Evolutionary conservation across 2,113 vertebrate genomes (phyloP).

Genomic region (Potamarius usumacintae): DNA sequence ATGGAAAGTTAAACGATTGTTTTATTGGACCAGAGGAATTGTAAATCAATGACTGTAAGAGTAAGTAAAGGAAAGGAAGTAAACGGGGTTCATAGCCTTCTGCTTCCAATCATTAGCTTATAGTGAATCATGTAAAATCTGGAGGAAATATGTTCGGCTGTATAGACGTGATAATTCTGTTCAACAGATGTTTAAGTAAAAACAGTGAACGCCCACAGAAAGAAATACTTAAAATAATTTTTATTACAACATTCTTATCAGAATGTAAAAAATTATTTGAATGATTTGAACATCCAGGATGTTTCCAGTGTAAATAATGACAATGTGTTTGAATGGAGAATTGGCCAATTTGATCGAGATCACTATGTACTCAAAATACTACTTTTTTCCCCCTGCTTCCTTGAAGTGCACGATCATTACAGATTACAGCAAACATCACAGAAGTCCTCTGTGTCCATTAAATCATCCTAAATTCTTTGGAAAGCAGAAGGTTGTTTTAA

Average conservation of each 20-base stretch:
- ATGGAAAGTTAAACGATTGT: background rate
- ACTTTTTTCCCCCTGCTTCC: background rate
- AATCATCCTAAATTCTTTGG: background rate
- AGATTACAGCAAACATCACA: background rate
- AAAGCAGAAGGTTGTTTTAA: background rate
- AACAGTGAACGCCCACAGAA: background rate
- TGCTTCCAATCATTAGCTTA: background rate
- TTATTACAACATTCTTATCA: background rate
- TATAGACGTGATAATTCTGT: background rate
- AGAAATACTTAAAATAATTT: background rate
- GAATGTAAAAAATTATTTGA: background rate
- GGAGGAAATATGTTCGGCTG: background rate
- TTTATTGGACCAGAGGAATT: constrained; percentile 14
- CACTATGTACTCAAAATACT: background rate
- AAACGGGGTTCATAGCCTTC: background rate
- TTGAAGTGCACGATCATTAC: background rate
- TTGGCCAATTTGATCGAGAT: background rate
- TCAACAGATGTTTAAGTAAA: background rate
- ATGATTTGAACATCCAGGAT: background rate
- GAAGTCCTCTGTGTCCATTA: background rate
- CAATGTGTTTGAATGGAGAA: background rate
- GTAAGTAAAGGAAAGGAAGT: background rate
- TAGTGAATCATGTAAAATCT: background rate
- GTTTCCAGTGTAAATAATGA: background rate
- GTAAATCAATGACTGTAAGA: background rate